Base-by-base conservation (phyloP, 2,888 invertebrate species). In the Hipparchia sbordonii region DNA sequence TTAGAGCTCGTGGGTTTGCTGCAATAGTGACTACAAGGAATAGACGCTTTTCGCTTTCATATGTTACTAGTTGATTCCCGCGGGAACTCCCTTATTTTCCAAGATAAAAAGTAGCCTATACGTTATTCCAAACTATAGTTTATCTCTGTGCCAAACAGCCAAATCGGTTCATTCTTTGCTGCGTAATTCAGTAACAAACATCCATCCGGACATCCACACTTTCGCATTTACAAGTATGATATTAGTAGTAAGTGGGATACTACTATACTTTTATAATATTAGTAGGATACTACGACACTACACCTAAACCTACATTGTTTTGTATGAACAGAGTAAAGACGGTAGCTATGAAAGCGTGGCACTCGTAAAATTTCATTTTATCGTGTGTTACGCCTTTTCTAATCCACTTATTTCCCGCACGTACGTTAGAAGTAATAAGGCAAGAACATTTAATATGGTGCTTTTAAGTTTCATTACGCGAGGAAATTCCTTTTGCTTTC, bases 301-400 rank as follows among this genome's bases (percentile, higher is more conserved):
- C 10, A 12, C 0, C 5, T 56, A 56, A 13, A 7, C n/a, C 6
- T 6, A 63, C 46, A 8, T 62, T 45, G 48, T 63, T 48, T 23
- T 5, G 63, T 13, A 63, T 10, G 48, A 48, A 23, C 48, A 9
- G 6, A 23, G 46, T 3, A 62, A 48, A 62, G 62, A 13, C 33
- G 7, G 52, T 61, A 63, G 63, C 51, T 52, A 6, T 65, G 7
- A 52, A 65, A 65, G 51, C 33, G 4, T 52, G 5, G 52, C 12
- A 33, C 65, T 52, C 65, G 51, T 65, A 65, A 65, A 65, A 65
- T 52, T 65, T 33, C 52, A 52, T 52, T 52, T 65, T 65, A 52
- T 65, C 65, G 52, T 51, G 33, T 65, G 51, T 52, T 52, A 65
- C 65, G 52, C 52, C 65, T 52, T 65, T 65, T 51, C 65, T 65